Percentiles rank a stretch among this genome's conserved stretches.
These are phyloP conservation scores for Hypena proboscidalis DNA, from an alignment of 2,888 invertebrate genomes.

Conservation along the genomic window DNA sequence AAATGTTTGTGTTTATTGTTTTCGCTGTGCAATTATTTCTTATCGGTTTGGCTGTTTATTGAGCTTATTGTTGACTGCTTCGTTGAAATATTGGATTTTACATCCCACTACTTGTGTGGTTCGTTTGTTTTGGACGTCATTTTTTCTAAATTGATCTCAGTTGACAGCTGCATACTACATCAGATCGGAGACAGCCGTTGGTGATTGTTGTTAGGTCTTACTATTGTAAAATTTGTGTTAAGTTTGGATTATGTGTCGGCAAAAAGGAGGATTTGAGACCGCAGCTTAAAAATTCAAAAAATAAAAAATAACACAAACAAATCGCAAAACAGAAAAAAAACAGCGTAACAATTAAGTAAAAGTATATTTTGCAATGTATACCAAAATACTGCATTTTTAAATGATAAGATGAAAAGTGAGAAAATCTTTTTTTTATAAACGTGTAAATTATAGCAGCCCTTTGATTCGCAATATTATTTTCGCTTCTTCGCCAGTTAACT, in stretches of 20 bases:
- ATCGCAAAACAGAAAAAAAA: slow-evolving; percentile 49
- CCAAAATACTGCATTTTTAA: slow-evolving; percentile 85
- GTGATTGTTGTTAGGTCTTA: slow-evolving; percentile 74
- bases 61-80: slow-evolving; percentile 73
- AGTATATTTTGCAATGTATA: slow-evolving; percentile 80
- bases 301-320: slow-evolving; percentile 28
- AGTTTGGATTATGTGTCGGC: slow-evolving; percentile 80
- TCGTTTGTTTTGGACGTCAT: slow-evolving; percentile 50
- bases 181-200: slow-evolving; percentile 70
- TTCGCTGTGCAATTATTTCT: slow-evolving; percentile 81
- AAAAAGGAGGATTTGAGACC: slow-evolving; percentile 51
- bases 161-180: slow-evolving; percentile 77
- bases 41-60: slow-evolving; percentile 66
- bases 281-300: slow-evolving; percentile 55
- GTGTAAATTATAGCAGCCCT: slow-evolving; percentile 52
- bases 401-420: slow-evolving; percentile 80
- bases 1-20: slow-evolving; percentile 80
- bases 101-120: slow-evolving; percentile 62
- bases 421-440: slow-evolving; percentile 57
- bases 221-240: slow-evolving; percentile 63
- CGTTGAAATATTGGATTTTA: slow-evolving; percentile 59
- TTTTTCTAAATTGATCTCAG: slow-evolving; percentile 81
- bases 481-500: slow-evolving; percentile 72
- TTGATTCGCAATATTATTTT: slow-evolving; percentile 60
- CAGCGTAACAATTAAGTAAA: slow-evolving; percentile 59